Percentiles rank a stretch among this genome's conserved stretches.
Conservation (phyloP, 2,797 vertebrate species). For the Mus minutoides region DNA sequence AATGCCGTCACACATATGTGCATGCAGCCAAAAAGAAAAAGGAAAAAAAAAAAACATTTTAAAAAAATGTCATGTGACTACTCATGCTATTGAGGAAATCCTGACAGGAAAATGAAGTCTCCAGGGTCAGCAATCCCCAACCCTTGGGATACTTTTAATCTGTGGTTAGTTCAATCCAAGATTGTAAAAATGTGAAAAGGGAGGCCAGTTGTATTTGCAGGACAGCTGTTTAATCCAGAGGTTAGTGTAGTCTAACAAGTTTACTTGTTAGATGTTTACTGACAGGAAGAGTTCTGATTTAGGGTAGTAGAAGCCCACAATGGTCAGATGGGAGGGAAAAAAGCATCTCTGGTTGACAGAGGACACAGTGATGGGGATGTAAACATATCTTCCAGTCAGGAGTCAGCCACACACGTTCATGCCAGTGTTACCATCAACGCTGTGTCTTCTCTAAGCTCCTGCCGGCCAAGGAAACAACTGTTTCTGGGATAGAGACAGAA, state of each 20-base stretch:
- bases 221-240: neutral
- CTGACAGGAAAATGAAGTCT: neutral
- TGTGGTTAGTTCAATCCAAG: neutral
- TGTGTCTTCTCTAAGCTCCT: conserved; percentile 2
- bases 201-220: neutral
- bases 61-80: neutral
- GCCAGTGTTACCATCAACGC: neutral
- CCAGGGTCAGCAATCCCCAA: neutral
- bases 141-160: neutral
- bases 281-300: neutral
- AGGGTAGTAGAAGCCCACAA: neutral
- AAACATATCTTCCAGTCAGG: neutral
- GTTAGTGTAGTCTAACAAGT: neutral
- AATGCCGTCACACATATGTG: neutral
- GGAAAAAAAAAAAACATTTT: too few species aligned
- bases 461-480: conserved; percentile 23
- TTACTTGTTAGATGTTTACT: neutral
- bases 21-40: neutral
- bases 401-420: neutral
- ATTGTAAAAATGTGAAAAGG: neutral
- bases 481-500: conserved; percentile 39
- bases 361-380: neutral
- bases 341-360: conserved; percentile 12
- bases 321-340: neutral
- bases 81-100: neutral